Evolutionary conservation across 2,797 vertebrate genomes (phyloP), one percentile per base, ranked within the genome.

Genomic region (Lepilemur ruficaudatus): DNA sequence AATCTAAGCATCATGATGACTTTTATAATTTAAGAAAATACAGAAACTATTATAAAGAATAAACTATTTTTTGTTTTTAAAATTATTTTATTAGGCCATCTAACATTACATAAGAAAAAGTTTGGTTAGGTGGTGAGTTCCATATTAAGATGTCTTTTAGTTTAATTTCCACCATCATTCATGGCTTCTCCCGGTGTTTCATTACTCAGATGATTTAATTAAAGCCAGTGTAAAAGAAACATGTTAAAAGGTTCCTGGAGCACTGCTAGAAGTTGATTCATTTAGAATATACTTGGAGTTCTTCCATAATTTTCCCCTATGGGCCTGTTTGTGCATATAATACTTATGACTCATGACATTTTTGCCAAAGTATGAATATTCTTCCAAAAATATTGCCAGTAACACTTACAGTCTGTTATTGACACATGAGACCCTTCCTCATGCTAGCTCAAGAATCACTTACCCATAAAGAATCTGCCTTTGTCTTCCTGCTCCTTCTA

Each of bases 171-270:
- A 87, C 41, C 48, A 52, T 80, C 8, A 67, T 72, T 92, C 65
- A 95, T 91, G 75, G 9, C 15, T 82, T 93, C 80, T 92, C 25
- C 52, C 25, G n/a, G 15, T 50, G 81, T 52, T 84, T 92, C 32
- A 18, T 94, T 84, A 86, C 55, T 80, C 48, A 46, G 57, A 41
- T 76, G 69, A n/a, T 67, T 96, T 97, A 86, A 91, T 92, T 95
- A 95, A 95, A 95, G 46, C 63, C 14, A 22, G 1, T 75, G 38
- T 89, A 82, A 90, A 90, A 73, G 63, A 82, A 72, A 83, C 3
- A n/a, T 80, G 78, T 93, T 92, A 79, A 95, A 90, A 89, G 7
- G 6, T 91, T 93, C 75, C n/a, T 80, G 61, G 32, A 93, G 46
- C 83, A 48, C 30, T 55, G 32, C 75, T 94, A 61, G 52, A 52